phyloP scores from a whole-genome alignment of 2,797 vertebrate genomes.

The Naso thynnoides region DNA sequence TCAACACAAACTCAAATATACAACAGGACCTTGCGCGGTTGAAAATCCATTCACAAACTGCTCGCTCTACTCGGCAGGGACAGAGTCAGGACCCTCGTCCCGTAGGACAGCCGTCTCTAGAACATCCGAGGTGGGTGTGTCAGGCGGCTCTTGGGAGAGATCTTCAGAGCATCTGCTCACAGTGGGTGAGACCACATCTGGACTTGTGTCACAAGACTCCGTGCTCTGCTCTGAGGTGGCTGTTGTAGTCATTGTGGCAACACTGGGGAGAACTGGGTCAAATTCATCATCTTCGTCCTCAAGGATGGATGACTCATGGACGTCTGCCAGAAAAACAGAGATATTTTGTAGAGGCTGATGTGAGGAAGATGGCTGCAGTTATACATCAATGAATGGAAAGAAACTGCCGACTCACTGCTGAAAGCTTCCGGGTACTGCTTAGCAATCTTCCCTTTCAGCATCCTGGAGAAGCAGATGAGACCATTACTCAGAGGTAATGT shows the following conservation, averaged over 20 bases:
- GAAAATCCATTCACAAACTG: constrained; percentile 27
- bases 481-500: background rate
- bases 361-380: background rate
- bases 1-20: constrained; percentile 29
- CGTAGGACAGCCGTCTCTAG: constrained; percentile 78
- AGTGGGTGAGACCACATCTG: constrained; percentile 91
- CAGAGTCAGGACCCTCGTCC: constrained; percentile 86
- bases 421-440: constrained; percentile 98
- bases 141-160: constrained; percentile 87
- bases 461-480: constrained; percentile 78
- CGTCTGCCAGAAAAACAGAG: constrained; percentile 76
- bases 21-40: constrained; percentile 26
- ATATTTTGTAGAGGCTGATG: background rate
- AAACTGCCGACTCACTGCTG: constrained; percentile 89
- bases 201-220: constrained; percentile 95
- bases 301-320: constrained; percentile 89
- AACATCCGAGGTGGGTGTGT: constrained; percentile 86
- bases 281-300: constrained; percentile 93
- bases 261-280: constrained; percentile 87
- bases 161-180: constrained; percentile 94
- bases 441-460: constrained; percentile 93
- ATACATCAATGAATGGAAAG: background rate
- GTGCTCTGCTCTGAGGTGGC: constrained; percentile 95
- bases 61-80: constrained; percentile 70
- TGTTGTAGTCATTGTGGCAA: constrained; percentile 87